phyloP scores from a whole-genome alignment of 1,140 invertebrate species.

The Drosophila simulans region DNA sequence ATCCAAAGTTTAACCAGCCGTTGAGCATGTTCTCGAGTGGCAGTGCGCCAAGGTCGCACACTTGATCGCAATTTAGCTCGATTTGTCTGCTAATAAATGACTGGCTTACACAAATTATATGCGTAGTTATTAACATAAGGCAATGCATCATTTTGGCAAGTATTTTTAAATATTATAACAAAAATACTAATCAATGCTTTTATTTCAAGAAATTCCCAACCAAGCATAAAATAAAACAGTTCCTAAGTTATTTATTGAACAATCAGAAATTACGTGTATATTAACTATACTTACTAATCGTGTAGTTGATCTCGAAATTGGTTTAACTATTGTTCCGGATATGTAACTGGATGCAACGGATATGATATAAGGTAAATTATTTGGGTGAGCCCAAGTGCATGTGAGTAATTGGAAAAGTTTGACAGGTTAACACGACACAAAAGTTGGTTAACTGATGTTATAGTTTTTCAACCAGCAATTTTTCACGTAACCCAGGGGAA shows the following conservation, averaged over 20 bases:
- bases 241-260: too few relatives aligned
- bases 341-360: slow-evolving; percentile 9
- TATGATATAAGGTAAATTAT: neutral
- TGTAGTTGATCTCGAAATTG: neutral
- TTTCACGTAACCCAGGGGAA: neutral
- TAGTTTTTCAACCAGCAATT: neutral
- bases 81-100: slow-evolving; percentile 25
- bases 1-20: slow-evolving; percentile 15
- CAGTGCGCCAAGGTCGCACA: slow-evolving; percentile 20
- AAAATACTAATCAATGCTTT: too few relatives aligned
- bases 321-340: slow-evolving; percentile 12
- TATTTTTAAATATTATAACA: neutral
- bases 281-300: neutral
- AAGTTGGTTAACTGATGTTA: neutral
- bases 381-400: slow-evolving; percentile 1
- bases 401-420: slow-evolving; percentile 11
- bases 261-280: too few relatives aligned
- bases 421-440: slow-evolving; percentile 6
- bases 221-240: neutral
- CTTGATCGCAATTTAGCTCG: slow-evolving; percentile 36
- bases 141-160: too few relatives aligned
- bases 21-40: slow-evolving; percentile 29
- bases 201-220: neutral
- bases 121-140: neutral
- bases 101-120: slow-evolving; percentile 7